Conservation (phyloP, 2,113 vertebrate genomes). For the Mesocricetus auratus region DNA sequence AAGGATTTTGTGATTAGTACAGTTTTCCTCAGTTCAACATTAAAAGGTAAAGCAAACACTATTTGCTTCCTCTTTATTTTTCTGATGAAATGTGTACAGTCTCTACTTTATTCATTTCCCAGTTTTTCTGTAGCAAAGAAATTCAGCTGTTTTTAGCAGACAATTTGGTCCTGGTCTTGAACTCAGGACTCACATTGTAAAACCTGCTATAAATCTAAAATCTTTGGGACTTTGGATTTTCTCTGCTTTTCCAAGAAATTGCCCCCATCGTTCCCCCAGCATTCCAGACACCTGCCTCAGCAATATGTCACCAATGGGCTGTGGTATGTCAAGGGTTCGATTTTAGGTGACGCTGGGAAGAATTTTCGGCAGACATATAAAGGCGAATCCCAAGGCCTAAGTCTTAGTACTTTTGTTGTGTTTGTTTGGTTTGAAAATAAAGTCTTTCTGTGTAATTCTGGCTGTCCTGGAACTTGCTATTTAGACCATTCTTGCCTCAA, state of each 20-base stretch:
- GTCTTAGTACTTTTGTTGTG: background rate
- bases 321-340: background rate
- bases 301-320: background rate
- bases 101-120: conserved; percentile 37
- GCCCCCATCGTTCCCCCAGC: background rate
- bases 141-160: conserved; percentile 50
- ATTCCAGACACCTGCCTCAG: background rate
- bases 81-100: background rate
- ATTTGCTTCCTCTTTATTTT: conserved; percentile 36
- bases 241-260: background rate
- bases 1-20: conserved; percentile 9
- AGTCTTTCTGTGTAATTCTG: background rate
- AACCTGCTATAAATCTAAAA: background rate
- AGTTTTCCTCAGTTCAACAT: conserved; percentile 51
- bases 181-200: background rate
- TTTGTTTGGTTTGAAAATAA: background rate
- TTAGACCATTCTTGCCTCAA: background rate
- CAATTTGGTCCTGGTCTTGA: conserved; percentile 41
- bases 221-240: background rate
- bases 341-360: background rate
- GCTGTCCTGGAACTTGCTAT: background rate
- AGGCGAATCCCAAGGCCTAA: background rate
- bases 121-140: conserved; percentile 60
- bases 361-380: background rate
- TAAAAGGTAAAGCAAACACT: conserved; percentile 50